phyloP scores from a whole-genome alignment of 2,113 vertebrate species.

The Oryzias javanicus region DNA sequence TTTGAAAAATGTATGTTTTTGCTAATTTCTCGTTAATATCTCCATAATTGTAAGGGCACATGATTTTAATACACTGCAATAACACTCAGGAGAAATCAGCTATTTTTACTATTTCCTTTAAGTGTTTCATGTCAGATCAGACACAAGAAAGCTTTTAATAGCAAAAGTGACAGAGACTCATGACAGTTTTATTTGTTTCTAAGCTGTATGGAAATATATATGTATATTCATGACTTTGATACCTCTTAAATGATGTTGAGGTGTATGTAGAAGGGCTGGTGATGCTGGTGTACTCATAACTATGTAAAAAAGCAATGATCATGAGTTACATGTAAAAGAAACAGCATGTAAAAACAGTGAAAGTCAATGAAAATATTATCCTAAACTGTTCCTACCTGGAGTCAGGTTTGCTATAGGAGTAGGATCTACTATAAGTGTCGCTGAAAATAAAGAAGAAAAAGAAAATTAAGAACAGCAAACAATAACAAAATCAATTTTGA shows the following conservation, averaged over 20 bases:
- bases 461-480: background rate
- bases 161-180: too few relatives aligned
- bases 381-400: slow-evolving; percentile 42
- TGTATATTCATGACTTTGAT: background rate
- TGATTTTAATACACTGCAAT: too few relatives aligned
- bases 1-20: too few relatives aligned
- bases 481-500: background rate
- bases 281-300: slow-evolving; percentile 58
- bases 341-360: too few relatives aligned
- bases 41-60: too few relatives aligned
- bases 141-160: too few relatives aligned
- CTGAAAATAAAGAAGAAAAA: slow-evolving; percentile 21
- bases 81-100: too few relatives aligned
- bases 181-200: too few relatives aligned
- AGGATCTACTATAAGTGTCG: slow-evolving; percentile 37
- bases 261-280: slow-evolving; percentile 62
- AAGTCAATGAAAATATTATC: background rate
- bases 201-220: too few relatives aligned
- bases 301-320: slow-evolving; percentile 45
- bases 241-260: slow-evolving; percentile 62
- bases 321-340: background rate
- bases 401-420: slow-evolving; percentile 50
- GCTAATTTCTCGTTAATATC: too few relatives aligned
- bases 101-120: too few relatives aligned
- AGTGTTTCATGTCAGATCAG: too few relatives aligned